These are phyloP conservation scores for Trypoxylus dichotomus DNA, from an alignment of 1,140 invertebrate species.

Conservation along the genomic window DNA sequence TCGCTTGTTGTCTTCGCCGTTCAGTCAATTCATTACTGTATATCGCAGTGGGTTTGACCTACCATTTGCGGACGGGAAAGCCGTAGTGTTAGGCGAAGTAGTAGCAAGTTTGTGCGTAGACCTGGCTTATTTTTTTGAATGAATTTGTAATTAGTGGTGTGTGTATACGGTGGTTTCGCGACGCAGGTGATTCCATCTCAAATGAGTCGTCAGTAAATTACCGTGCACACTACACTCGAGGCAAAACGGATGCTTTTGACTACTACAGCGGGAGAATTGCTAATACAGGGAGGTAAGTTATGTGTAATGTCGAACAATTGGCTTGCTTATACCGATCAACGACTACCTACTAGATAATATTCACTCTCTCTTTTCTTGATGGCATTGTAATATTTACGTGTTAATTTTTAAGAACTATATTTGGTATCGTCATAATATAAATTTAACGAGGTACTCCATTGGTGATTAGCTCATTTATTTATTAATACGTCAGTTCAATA, in stretches of 20 bases:
- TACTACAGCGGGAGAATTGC: not conserved
- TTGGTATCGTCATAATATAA: not conserved
- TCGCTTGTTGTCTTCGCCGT: not conserved
- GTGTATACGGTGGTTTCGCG: not conserved
- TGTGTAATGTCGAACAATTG: not conserved
- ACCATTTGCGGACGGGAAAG: not conserved
- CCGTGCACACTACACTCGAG: not conserved
- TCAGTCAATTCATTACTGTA: not conserved
- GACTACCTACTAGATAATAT: not conserved
- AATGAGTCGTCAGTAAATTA: not conserved
- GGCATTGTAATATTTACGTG: not conserved
- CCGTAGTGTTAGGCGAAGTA: not conserved
- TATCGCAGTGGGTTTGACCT: not conserved
- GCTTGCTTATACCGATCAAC: not conserved
- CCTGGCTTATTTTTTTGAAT: not conserved
- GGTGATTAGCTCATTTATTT: not conserved
- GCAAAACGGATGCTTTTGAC: not conserved
- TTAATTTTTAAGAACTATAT: not conserved
- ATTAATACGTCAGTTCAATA: not conserved
- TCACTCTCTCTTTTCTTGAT: not conserved
- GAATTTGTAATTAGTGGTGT: not conserved
- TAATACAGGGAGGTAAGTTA: not conserved
- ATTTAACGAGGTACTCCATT: not conserved
- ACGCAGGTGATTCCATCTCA: not conserved
- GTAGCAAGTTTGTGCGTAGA: not conserved